phyloP scores from a whole-genome alignment of 2,113 vertebrate genomes.

The Epinephelus fuscoguttatus region DNA sequence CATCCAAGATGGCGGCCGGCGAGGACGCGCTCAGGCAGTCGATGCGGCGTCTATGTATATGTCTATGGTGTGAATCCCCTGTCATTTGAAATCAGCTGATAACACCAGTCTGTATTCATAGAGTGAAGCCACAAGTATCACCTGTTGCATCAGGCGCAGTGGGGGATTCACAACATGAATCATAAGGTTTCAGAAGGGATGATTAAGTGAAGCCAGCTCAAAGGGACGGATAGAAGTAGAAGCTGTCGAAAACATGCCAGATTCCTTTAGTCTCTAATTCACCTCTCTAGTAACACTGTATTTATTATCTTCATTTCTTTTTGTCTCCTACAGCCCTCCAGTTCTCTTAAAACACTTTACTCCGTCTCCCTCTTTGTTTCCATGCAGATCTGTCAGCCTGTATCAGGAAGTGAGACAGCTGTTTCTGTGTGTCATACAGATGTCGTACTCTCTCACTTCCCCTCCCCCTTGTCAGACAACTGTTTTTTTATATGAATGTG shows the following conservation, averaged over 20 bases:
- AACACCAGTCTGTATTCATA: neutral
- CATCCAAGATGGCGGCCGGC: no score
- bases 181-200: slow-evolving; percentile 4
- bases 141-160: slow-evolving; percentile 2
- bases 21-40: no score
- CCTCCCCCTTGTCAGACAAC: neutral
- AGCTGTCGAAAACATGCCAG: slow-evolving; percentile 2
- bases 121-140: neutral
- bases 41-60: no score
- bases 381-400: neutral
- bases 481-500: neutral
- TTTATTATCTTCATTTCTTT: slow-evolving; percentile 9
- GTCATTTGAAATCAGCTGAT: neutral
- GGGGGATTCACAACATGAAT: slow-evolving; percentile 48
- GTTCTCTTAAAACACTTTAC: neutral
- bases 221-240: neutral
- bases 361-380: neutral
- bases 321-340: neutral
- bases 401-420: slow-evolving; percentile 49
- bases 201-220: neutral
- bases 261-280: neutral
- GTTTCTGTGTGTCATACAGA: slow-evolving; percentile 30
- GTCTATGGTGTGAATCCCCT: no score
- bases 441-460: slow-evolving; percentile 29
- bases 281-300: neutral